Percentiles rank a stretch among this genome's conserved stretches.
Conservation (phyloP, 2,113 vertebrate genomes). For the sheep (Ovis aries) region DNA sequence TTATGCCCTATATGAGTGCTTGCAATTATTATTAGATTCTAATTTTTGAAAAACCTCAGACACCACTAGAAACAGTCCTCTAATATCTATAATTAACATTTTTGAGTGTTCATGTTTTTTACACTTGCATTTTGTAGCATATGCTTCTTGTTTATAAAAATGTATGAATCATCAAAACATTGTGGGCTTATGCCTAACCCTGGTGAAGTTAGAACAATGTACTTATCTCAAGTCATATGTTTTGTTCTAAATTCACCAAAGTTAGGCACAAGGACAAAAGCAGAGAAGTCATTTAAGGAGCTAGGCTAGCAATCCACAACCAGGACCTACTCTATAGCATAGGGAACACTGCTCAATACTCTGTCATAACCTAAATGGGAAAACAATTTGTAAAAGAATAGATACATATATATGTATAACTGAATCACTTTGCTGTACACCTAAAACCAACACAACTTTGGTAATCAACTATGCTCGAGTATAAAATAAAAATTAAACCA, state of each 20-base stretch:
- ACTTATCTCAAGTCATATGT: not conserved
- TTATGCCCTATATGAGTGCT: not conserved
- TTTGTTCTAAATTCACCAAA: not conserved
- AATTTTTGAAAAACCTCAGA: not conserved
- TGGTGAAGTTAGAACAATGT: not conserved
- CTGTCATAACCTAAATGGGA: not conserved
- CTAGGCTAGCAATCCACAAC: not conserved
- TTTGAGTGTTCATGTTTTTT: not conserved
- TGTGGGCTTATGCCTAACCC: not conserved
- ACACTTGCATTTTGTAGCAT: not conserved
- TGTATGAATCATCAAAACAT: not conserved
- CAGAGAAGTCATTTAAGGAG: not conserved
- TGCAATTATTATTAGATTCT: not conserved
- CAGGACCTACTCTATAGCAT: not conserved
- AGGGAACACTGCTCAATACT: not conserved
- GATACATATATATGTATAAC: not conserved
- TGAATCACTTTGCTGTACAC: not conserved
- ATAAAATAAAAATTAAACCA: not conserved
- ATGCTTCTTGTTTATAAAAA: not conserved
- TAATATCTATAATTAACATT: not conserved
- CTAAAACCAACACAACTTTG: not conserved
- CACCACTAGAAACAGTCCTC: not conserved
- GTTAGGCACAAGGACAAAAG: not conserved
- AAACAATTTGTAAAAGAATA: not conserved
- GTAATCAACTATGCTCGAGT: not conserved